A percentile compares a stretch with the other conserved stretches of the same genome.
phyloP scores from a whole-genome alignment of 2,797 vertebrate species.

The Lagorchestes hirsutus region DNA sequence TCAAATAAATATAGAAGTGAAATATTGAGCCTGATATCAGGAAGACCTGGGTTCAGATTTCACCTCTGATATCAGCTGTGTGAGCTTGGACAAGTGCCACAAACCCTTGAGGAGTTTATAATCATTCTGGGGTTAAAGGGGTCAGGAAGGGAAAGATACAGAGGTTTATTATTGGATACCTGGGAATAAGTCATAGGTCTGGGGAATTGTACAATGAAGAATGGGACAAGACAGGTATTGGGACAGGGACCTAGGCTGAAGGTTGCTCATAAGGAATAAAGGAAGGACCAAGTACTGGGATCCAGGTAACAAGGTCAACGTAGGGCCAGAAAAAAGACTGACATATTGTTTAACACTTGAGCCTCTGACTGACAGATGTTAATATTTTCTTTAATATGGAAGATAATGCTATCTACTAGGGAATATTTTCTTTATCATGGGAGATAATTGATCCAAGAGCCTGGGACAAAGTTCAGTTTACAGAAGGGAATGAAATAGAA shows the following conservation, averaged over 20 bases:
- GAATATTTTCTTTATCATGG: too few relatives aligned
- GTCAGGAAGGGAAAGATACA: neutral
- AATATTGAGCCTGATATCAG: neutral
- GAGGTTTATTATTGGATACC: neutral
- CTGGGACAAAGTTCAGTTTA: neutral
- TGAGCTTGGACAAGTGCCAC: neutral
- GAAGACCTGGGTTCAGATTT: neutral
- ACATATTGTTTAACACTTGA: neutral
- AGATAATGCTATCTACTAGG: neutral
- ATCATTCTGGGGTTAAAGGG: neutral
- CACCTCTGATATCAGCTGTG: neutral
- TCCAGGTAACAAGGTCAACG: neutral
- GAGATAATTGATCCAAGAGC: neutral
- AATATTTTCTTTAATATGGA: neutral
- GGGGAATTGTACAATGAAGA: neutral
- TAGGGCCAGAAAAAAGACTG: neutral
- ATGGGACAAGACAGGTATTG: neutral
- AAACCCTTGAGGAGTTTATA: neutral
- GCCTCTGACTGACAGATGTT: neutral
- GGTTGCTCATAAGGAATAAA: neutral
- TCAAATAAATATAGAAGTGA: too few relatives aligned
- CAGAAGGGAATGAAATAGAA: neutral
- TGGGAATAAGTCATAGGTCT: neutral
- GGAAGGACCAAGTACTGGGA: neutral
- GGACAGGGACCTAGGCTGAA: neutral